Conservation (phyloP, 2,797 vertebrate genomes). For the Lindbergichthys nudifrons region DNA sequence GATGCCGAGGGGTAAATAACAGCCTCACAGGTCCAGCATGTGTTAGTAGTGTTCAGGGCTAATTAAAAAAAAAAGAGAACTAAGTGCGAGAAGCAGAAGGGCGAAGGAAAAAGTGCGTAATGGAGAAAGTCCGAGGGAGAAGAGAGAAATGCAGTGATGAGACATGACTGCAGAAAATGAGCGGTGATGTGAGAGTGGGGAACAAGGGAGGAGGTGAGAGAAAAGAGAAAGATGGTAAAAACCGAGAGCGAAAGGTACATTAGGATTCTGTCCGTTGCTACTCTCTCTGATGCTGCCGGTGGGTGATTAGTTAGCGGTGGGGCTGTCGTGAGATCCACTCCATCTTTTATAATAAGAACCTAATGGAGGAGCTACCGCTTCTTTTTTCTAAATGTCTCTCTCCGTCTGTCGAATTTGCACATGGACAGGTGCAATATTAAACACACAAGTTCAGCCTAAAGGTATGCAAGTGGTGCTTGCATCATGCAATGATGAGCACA, state of each 20-base stretch:
- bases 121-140: slow-evolving; percentile 2
- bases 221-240: slow-evolving; percentile 26
- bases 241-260: slow-evolving; percentile 52
- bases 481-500: slow-evolving; percentile 12
- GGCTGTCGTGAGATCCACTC: slow-evolving; percentile 67
- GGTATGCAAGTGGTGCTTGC: slow-evolving; percentile 12
- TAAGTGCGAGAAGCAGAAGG: background rate
- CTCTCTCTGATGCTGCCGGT: slow-evolving; percentile 56
- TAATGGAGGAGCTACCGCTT: slow-evolving; percentile 70
- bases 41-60: slow-evolving; percentile 28
- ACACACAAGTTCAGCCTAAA: slow-evolving; percentile 27
- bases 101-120: background rate
- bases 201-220: slow-evolving; percentile 35
- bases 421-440: slow-evolving; percentile 40
- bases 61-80: slow-evolving; percentile 11
- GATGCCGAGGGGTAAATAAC: slow-evolving; percentile 18
- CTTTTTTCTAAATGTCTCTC: slow-evolving; percentile 19
- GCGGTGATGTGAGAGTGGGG: slow-evolving; percentile 36
- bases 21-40: slow-evolving; percentile 9
- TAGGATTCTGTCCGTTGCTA: slow-evolving; percentile 70
- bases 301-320: slow-evolving; percentile 78
- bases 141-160: slow-evolving; percentile 25
- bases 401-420: slow-evolving; percentile 36
- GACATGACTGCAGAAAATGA: slow-evolving; percentile 41
- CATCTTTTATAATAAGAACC: slow-evolving; percentile 70